A percentile compares a stretch with the other conserved stretches of the same genome.
Conservation (phyloP, 2,113 vertebrate genomes). For the Kobus ellipsiprymnus region DNA sequence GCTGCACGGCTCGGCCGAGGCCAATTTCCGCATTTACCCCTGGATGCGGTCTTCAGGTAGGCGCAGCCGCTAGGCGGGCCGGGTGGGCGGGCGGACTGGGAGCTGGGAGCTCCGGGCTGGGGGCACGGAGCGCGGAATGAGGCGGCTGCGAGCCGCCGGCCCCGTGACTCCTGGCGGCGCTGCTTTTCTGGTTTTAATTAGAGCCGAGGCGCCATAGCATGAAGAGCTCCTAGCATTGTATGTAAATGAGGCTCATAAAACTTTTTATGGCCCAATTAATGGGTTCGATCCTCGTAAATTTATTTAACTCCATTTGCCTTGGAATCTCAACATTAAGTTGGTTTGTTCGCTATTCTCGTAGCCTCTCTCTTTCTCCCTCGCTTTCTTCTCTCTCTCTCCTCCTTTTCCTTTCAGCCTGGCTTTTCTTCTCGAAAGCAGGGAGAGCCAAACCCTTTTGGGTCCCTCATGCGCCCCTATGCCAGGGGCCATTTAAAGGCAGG, state of each 20-base stretch:
- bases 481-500: not conserved
- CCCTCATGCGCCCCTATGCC: slow-evolving; percentile 11
- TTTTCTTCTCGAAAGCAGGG: slow-evolving; percentile 43
- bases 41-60: slow-evolving; percentile 96
- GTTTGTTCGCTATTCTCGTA: slow-evolving; percentile 39
- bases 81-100: not conserved
- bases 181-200: slow-evolving; percentile 90
- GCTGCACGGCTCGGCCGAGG: slow-evolving; percentile 86
- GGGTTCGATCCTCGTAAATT: slow-evolving; percentile 86
- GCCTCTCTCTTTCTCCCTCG: not conserved
- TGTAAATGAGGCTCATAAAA: slow-evolving; percentile 95
- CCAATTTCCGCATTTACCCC: slow-evolving; percentile 91
- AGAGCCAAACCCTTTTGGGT: not conserved
- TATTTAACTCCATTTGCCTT: slow-evolving; percentile 84
- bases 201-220: slow-evolving; percentile 84
- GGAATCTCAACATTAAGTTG: slow-evolving; percentile 77
- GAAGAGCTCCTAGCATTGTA: slow-evolving; percentile 89
- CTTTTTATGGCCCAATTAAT: slow-evolving; percentile 93
- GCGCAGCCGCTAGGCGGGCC: slow-evolving; percentile 70
- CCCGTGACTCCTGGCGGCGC: slow-evolving; percentile 76
- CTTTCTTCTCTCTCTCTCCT: not conserved
- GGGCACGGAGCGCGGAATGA: not conserved
- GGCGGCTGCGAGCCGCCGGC: slow-evolving; percentile 68
- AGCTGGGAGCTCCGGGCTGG: not conserved
- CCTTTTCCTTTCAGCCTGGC: not conserved